Evolutionary conservation across 2,888 invertebrate species (phyloP).

Genomic region (Clostera curtula): DNA sequence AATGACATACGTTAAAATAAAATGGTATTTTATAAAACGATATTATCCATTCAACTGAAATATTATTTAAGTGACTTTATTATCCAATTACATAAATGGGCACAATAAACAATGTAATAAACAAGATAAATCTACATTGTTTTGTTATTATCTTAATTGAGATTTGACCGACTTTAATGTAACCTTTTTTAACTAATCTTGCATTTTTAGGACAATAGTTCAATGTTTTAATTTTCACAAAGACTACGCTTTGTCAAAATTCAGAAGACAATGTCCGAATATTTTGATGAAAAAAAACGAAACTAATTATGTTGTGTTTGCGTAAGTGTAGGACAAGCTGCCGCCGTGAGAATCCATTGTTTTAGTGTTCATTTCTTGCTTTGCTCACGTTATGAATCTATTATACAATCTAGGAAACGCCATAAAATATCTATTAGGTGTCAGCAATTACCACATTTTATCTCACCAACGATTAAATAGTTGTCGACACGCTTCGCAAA

Average conservation of each 20-base stretch:
- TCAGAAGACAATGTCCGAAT: constrained; percentile 46
- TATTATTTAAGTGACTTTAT: too few relatives aligned
- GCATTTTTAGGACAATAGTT: constrained; percentile 29
- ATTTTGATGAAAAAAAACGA: constrained; percentile 37
- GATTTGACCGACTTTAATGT: constrained; percentile 14
- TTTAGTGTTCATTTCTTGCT: constrained; percentile 30
- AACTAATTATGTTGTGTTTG: constrained; percentile 53
- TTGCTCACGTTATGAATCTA: constrained; percentile 36
- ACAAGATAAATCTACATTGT: too few relatives aligned
- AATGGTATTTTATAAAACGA: too few relatives aligned
- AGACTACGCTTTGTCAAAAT: constrained; percentile 40
- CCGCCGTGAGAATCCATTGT: constrained; percentile 43
- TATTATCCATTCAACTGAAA: too few relatives aligned
- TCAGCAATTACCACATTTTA: constrained; percentile 14
- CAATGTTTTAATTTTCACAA: constrained; percentile 32
- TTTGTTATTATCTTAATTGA: too few relatives aligned
- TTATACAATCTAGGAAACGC: constrained; percentile 54
- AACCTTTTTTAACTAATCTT: constrained; percentile 26
- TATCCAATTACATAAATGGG: too few relatives aligned
- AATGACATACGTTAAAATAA: too few relatives aligned
- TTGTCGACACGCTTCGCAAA: too few relatives aligned
- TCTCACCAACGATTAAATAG: too few relatives aligned
- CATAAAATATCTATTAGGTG: constrained; percentile 26
- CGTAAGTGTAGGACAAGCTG: constrained; percentile 43
- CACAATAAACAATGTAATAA: too few relatives aligned